Conservation (phyloP, 2,888 invertebrate species). For the Orgyia antiqua region DNA sequence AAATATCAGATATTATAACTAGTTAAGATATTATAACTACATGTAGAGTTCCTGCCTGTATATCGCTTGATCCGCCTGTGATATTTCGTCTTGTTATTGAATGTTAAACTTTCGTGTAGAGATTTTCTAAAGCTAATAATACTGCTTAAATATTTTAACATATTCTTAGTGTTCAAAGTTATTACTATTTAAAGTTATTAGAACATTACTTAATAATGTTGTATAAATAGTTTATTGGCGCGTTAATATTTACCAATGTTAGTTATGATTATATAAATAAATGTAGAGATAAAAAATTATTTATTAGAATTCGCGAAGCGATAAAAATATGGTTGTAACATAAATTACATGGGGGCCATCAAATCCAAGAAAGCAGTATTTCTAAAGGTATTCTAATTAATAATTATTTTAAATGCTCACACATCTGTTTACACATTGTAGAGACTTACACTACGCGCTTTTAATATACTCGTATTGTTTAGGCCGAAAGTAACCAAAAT, state of each 20-base stretch:
- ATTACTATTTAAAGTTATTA: slow-evolving; percentile 25
- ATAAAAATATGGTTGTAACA: slow-evolving; percentile 28
- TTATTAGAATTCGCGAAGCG: slow-evolving; percentile 9
- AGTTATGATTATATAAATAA: slow-evolving; percentile 18
- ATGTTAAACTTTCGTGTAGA: slow-evolving; percentile 44
- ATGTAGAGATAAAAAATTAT: slow-evolving; percentile 5
- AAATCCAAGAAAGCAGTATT: slow-evolving; percentile 63
- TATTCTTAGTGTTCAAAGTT: slow-evolving; percentile 52
- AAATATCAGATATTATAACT: slow-evolving; percentile 33
- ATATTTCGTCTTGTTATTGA: slow-evolving; percentile 58
- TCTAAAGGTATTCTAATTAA: slow-evolving; percentile 43
- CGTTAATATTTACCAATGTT: slow-evolving; percentile 29
- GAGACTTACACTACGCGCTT: too few relatives aligned
- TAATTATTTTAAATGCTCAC: too few relatives aligned
- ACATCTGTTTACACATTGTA: too few relatives aligned
- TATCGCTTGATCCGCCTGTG: slow-evolving; percentile 71
- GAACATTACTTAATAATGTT: slow-evolving; percentile 26
- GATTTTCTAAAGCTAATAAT: slow-evolving; percentile 51
- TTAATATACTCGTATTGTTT: too few relatives aligned
- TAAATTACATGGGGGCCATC: slow-evolving; percentile 70
- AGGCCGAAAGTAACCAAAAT: too few relatives aligned
- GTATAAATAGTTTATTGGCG: slow-evolving; percentile 16
- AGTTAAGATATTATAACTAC: slow-evolving; percentile 40
- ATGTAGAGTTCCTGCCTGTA: slow-evolving; percentile 72
- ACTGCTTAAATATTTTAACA: too few relatives aligned